Evolutionary conservation across 2,888 invertebrate genomes (phyloP).

Genomic region (Auanema sp.): DNA sequence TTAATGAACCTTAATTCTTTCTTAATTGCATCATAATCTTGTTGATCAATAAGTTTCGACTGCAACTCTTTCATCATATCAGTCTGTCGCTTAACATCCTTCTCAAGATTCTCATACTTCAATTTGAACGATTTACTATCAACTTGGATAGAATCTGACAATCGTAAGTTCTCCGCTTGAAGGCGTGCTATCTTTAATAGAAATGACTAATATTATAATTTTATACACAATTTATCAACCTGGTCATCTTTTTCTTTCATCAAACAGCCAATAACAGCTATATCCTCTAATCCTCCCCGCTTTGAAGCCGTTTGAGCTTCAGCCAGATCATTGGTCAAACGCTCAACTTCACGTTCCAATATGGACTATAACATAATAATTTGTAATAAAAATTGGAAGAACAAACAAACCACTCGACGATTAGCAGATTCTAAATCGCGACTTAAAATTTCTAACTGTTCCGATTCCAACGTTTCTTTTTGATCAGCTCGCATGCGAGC

Average conservation of each 20-base stretch:
- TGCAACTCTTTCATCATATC: constrained; percentile 10
- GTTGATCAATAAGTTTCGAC: constrained; percentile 19
- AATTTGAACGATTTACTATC: constrained; percentile 70
- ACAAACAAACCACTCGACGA: constrained; percentile 63
- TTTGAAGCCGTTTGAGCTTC: constrained; percentile 16
- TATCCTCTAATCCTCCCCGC: constrained; percentile 36
- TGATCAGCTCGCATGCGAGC: constrained; percentile 34
- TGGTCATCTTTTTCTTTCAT: constrained; percentile 47
- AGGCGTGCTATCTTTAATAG: constrained; percentile 68
- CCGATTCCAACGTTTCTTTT: constrained; percentile 60
- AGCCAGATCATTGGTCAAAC: constrained; percentile 18
- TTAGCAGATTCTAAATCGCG: constrained; percentile 69
- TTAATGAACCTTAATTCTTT: constrained; percentile 74
- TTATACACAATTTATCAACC: constrained; percentile 5
- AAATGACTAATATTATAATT: neutral
- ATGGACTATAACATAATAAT: constrained; percentile 15
- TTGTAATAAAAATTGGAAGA: constrained; percentile 3
- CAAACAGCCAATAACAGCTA: constrained; percentile 42
- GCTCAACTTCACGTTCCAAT: constrained; percentile 29
- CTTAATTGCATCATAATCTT: constrained; percentile 88
- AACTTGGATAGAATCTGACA: constrained; percentile 12
- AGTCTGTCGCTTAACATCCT: constrained; percentile 12
- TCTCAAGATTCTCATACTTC: constrained; percentile 70
- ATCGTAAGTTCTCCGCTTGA: constrained; percentile 22
- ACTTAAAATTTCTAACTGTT: constrained; percentile 69